Evolutionary conservation across 2,797 vertebrate genomes (phyloP).

Genomic region (Poeciliopsis turneri): DNA sequence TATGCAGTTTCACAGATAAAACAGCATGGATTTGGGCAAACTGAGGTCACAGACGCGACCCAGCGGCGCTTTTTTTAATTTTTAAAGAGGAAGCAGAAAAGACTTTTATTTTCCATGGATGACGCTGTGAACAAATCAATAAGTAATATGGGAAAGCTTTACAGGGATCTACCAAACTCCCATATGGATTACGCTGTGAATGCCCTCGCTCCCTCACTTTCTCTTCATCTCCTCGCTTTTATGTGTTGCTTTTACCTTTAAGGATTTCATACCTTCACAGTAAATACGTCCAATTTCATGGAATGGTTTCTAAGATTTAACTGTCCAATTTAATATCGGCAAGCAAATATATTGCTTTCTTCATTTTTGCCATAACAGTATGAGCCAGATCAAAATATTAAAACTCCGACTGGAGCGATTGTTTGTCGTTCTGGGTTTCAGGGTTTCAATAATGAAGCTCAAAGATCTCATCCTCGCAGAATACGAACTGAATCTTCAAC

Average conservation of each 20-base stretch:
- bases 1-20: conserved; percentile 39
- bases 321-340: conserved; percentile 10
- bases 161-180: conserved; percentile 44
- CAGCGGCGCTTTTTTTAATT: conserved; percentile 54
- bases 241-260: not conserved
- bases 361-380: not conserved
- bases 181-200: conserved; percentile 28
- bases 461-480: conserved; percentile 16
- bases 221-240: conserved; percentile 3
- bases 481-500: conserved; percentile 19
- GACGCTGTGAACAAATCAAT: conserved; percentile 67
- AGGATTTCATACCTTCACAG: not conserved
- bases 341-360: conserved; percentile 4
- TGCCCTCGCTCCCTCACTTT: conserved; percentile 27
- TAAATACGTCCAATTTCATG: not conserved
- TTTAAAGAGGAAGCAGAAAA: conserved; percentile 60
- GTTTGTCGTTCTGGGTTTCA: not conserved
- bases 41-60: conserved; percentile 57
- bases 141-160: conserved; percentile 75
- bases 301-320: conserved; percentile 10
- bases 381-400: conserved; percentile 22
- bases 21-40: conserved; percentile 41
- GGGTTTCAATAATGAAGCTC: conserved; percentile 15
- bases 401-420: conserved; percentile 20
- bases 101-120: conserved; percentile 57